These are phyloP conservation scores for Brachyhypopomus occidentalis DNA, from an alignment of 2,113 vertebrate species.

Conservation along the genomic window DNA sequence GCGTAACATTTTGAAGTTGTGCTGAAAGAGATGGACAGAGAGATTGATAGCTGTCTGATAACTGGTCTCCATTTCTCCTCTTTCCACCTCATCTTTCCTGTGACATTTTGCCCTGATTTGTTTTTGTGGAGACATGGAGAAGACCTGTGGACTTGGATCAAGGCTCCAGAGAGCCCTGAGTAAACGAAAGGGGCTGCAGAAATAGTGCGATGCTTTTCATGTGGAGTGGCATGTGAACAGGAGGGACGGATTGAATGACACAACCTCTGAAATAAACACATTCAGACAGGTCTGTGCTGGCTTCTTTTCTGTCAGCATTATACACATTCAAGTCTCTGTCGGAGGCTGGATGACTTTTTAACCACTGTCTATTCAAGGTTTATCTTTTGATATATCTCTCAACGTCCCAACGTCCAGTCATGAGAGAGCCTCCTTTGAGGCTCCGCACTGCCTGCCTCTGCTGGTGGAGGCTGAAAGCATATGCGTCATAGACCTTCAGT, in stretches of 20 bases:
- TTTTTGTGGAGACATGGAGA: constrained; percentile 1
- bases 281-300: neutral
- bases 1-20: constrained; percentile 42
- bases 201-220: constrained; percentile 21
- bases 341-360: constrained; percentile 4
- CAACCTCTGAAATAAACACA: constrained; percentile 24
- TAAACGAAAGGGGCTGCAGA: neutral
- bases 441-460: neutral
- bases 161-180: neutral
- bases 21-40: constrained; percentile 32
- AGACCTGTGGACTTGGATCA: constrained; percentile 1
- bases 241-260: constrained; percentile 21
- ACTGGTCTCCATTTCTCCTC: constrained; percentile 1
- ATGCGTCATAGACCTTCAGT: neutral
- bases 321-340: neutral
- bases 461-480: neutral
- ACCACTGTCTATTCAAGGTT: neutral
- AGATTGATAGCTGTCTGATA: neutral
- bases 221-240: constrained; percentile 2
- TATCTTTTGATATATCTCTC: constrained; percentile 5
- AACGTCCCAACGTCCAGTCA: neutral
- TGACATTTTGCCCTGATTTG: neutral
- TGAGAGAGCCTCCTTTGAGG: neutral
- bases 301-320: neutral
- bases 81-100: neutral